phyloP scores from a whole-genome alignment of 2,113 vertebrate species.

The Neodontobutis hainanensis region DNA sequence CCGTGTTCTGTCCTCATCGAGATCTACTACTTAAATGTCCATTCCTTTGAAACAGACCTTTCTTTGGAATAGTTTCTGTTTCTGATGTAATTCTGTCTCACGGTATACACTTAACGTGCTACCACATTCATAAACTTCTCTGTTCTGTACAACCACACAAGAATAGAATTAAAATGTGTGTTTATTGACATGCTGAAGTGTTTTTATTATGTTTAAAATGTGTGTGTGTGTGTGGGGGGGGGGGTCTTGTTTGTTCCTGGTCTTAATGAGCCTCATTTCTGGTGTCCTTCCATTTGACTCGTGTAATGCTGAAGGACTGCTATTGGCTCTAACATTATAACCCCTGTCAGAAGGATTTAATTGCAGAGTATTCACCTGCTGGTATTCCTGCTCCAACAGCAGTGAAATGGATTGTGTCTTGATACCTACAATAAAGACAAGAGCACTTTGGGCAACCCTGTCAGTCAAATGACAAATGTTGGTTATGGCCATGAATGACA shows the following conservation, averaged over 20 bases:
- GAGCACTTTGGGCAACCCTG: conserved; percentile 25
- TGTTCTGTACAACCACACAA: conserved; percentile 37
- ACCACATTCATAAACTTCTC: conserved; percentile 32
- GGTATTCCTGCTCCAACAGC: conserved; percentile 14
- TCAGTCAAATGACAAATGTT: conserved; percentile 49
- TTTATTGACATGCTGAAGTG: neutral
- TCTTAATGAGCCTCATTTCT: neutral
- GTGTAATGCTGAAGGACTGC: neutral
- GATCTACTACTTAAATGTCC: conserved; percentile 70
- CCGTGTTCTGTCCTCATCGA: conserved; percentile 49
- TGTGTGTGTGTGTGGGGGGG: too few species aligned
- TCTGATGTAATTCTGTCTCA: conserved; percentile 51
- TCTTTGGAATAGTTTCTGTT: conserved; percentile 58
- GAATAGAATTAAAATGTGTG: conserved; percentile 41
- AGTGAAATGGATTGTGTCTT: conserved; percentile 21
- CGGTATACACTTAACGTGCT: conserved; percentile 43
- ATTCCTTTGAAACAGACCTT: conserved; percentile 78
- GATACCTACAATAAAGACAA: conserved; percentile 33
- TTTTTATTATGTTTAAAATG: neutral
- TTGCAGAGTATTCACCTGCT: conserved; percentile 7
- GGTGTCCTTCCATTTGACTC: neutral
- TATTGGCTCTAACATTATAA: conserved; percentile 1
- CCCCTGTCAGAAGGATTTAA: conserved; percentile 3
- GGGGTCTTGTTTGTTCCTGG: conserved; percentile 4
- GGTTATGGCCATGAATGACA: conserved; percentile 32